Percentiles rank a stretch among this genome's conserved stretches.
phyloP scores from a whole-genome alignment of 2,797 vertebrate genomes.

The Melanotaenia trifasciata region DNA sequence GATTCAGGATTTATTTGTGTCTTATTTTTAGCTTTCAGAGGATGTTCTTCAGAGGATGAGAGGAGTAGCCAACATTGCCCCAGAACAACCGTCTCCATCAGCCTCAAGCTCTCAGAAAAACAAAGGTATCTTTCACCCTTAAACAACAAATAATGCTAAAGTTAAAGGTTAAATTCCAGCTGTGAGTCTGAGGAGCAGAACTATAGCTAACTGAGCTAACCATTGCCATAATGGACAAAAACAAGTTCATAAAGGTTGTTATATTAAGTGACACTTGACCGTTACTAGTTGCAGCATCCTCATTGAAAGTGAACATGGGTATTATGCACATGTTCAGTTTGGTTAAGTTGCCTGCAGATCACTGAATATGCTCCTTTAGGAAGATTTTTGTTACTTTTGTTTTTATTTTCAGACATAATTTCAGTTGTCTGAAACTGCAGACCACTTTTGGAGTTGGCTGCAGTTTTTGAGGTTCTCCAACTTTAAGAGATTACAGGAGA shows the following conservation, averaged over 20 bases:
- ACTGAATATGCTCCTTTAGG: background rate
- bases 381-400: background rate
- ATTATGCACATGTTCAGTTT: background rate
- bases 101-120: slow-evolving; percentile 59
- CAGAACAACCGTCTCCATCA: slow-evolving; percentile 48
- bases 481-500: background rate
- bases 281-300: background rate
- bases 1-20: background rate
- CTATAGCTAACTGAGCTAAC: background rate
- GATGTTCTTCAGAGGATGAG: slow-evolving; percentile 92
- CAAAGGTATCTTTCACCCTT: slow-evolving; percentile 26
- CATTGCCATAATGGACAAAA: background rate
- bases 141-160: background rate
- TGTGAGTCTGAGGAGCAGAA: background rate
- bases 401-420: background rate
- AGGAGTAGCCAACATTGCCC: slow-evolving; percentile 75
- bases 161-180: background rate
- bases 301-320: background rate
- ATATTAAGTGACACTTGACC: too few relatives aligned
- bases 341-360: background rate
- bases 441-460: too few relatives aligned
- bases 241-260: background rate
- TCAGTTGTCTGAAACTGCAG: too few relatives aligned
- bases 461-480: background rate
- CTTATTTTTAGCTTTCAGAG: slow-evolving; percentile 86